Base-by-base conservation (phyloP, 2,797 vertebrate genomes). In the Hipposideros larvatus region DNA sequence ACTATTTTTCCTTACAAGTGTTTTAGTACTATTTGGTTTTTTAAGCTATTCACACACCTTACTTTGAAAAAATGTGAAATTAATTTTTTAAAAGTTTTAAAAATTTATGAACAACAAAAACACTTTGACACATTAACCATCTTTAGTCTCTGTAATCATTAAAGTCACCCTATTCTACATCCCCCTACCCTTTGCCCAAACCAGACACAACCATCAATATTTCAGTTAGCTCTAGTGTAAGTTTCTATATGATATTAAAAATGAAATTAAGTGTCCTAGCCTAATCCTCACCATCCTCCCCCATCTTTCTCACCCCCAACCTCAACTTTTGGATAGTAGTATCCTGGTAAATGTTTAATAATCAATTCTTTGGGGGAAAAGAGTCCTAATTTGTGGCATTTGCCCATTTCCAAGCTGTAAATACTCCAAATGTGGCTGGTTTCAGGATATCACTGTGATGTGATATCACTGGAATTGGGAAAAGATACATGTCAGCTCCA, bases 71-170 rank as follows among this genome's bases (percentile, higher is more conserved):
- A 66, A 71, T 24, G 15, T n/a, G 2, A 71, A 65, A 77, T 96
- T 75, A 92, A 53, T 43, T 31, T 57, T 74, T 65, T 94, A 70
- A n/a, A 93, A 75, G 34, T 28, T 96, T 75, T 95, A 71, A 31
- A 85, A 74, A 75, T 46, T 71, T 93, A 87, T 59, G 24, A 95
- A 74, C 51, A 90, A 89, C 34, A 55, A 51, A 80, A 59, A 74
- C 26, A 51, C 18, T 24, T 89, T 11, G n/a, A 65, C 46, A 53
- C 4, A 63, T 73, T 48, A 91, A 37, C 24, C 26, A 87, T 37
- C 14, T 4, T 14, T 24, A 46, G 48, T 46, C 31, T 86, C 61
- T 91, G 26, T 75, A 61, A 59, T 86, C 15, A 85, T 46, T 80
- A 61, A 77, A 80, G 31, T 13, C 41, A 13, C 7, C n/a, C 80